phyloP scores from a whole-genome alignment of 2,113 vertebrate genomes.

The Coracopsis vasa region DNA sequence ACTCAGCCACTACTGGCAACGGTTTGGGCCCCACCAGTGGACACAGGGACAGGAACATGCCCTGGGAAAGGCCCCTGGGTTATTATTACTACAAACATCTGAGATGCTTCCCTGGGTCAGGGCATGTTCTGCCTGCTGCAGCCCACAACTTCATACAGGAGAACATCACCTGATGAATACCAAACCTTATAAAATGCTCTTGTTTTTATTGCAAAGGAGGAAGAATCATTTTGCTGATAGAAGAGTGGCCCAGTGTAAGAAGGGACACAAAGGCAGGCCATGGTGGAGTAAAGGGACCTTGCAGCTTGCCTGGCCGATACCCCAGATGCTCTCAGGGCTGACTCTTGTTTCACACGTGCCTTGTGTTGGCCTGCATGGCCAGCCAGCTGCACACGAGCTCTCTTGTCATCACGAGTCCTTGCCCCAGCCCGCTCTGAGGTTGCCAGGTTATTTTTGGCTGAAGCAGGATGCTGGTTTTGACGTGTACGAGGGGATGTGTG shows the following conservation, averaged over 20 bases:
- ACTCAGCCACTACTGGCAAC: background rate
- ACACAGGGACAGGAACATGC: background rate
- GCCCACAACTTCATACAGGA: background rate
- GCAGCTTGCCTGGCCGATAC: accelerated
- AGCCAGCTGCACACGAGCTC: background rate
- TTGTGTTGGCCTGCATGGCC: accelerated
- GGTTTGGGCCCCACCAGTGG: too few relatives aligned
- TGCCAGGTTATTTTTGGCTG: background rate
- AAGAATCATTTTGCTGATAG: background rate
- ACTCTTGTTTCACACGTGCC: background rate
- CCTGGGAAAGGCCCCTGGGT: background rate
- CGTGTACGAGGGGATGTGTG: accelerated
- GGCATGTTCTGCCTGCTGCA: background rate
- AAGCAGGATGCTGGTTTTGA: background rate
- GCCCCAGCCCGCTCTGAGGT: background rate
- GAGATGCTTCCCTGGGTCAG: background rate
- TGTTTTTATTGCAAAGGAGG: background rate
- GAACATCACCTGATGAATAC: background rate
- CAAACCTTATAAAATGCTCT: background rate
- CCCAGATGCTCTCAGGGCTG: background rate
- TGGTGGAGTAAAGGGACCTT: background rate
- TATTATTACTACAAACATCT: background rate
- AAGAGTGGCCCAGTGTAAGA: background rate
- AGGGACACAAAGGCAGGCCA: background rate
- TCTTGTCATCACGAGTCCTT: accelerated